phyloP scores from a whole-genome alignment of 1,140 invertebrate species.

The Calliphora vicina region DNA sequence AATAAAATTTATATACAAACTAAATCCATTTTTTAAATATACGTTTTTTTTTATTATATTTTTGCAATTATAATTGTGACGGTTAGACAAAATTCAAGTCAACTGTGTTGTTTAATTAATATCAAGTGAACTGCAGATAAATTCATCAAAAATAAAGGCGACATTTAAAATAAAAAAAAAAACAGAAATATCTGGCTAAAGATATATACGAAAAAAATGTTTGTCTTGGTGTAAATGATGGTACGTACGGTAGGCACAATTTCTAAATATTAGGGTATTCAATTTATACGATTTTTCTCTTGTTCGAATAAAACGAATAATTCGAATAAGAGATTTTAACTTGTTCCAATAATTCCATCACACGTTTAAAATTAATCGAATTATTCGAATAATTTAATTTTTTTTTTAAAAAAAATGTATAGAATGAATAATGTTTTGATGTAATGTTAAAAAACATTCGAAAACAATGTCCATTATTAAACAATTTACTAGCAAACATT shows the following conservation, averaged over 20 bases:
- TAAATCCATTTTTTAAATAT: neutral
- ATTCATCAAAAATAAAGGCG: constrained; percentile 11
- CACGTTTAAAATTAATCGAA: no score
- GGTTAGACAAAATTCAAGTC: constrained; percentile 35
- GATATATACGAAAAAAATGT: neutral
- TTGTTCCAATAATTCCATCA: no score
- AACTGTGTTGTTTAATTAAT: constrained; percentile 31
- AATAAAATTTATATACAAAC: neutral
- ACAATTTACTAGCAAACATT: no score
- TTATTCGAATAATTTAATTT: no score
- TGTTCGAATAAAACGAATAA: no score
- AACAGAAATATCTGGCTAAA: neutral
- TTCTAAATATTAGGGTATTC: no score
- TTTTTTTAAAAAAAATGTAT: no score
- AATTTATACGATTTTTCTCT: no score
- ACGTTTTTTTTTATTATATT: neutral
- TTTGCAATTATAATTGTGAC: constrained; percentile 34
- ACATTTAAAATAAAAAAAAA: neutral
- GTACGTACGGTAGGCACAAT: neutral
- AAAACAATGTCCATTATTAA: no score
- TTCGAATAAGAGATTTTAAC: no score
- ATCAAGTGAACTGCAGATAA: constrained; percentile 28
- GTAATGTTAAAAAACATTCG: no score
- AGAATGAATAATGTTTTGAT: no score
- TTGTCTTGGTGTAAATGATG: constrained; percentile 1